A percentile compares a stretch with the other conserved stretches of the same genome.
Conservation (phyloP, 2,113 vertebrate genomes). For the Labeo catla region DNA sequence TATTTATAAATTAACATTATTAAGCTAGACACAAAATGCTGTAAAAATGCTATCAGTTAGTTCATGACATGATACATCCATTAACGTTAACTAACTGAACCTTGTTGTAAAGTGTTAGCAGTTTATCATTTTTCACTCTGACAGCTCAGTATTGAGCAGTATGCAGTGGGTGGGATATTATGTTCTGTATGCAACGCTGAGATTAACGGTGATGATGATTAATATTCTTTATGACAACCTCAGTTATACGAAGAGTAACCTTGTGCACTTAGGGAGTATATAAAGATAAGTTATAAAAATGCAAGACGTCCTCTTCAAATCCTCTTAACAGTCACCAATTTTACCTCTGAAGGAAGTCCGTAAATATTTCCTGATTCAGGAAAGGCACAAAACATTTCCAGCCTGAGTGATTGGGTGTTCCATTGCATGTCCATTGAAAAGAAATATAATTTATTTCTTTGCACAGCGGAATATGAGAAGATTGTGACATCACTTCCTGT, state of each 20-base stretch:
- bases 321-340: background rate
- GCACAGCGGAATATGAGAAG: background rate
- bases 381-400: constrained; percentile 7
- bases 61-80: background rate
- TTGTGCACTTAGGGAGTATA: background rate
- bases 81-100: background rate
- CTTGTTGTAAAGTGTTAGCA: background rate
- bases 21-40: background rate
- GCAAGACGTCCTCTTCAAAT: background rate
- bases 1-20: background rate
- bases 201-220: background rate
- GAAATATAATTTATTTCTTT: background rate
- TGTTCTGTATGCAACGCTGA: background rate
- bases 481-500: constrained; percentile 24
- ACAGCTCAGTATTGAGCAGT: background rate
- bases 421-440: constrained; percentile 9
- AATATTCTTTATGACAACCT: background rate
- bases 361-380: background rate
- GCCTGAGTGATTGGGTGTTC: background rate
- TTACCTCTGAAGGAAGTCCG: background rate
- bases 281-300: background rate
- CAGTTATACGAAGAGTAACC: background rate
- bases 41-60: background rate
- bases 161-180: background rate
- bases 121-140: background rate